Evolutionary conservation across 2,113 vertebrate species (phyloP).

Genomic region (Clarias macrocephalus): DNA sequence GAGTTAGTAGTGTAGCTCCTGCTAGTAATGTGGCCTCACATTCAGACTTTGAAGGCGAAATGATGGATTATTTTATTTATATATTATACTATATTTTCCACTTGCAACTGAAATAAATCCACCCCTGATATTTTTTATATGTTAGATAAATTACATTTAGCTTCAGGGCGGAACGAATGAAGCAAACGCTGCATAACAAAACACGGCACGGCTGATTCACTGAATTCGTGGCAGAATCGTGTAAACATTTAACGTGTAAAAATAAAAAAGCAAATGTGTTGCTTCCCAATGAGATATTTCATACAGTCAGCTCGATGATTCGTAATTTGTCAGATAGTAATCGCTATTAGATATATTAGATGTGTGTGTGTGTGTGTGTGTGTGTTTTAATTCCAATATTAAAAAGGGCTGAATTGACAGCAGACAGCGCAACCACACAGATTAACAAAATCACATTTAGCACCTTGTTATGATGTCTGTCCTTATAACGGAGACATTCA

Average conservation of each 20-base stretch:
- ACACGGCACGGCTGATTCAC: background rate
- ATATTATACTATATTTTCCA: background rate
- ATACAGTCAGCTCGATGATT: background rate
- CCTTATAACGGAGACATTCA: background rate
- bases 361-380: background rate
- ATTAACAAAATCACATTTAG: slow-evolving; percentile 32
- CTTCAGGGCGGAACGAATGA: background rate
- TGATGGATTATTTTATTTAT: too few species aligned
- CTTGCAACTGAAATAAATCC: background rate
- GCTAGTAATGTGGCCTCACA: background rate
- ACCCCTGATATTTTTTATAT: background rate
- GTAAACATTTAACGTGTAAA: background rate
- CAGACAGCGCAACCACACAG: background rate
- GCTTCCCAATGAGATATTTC: background rate
- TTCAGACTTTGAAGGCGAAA: background rate
- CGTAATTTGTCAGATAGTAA: background rate
- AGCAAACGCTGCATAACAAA: background rate
- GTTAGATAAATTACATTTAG: background rate
- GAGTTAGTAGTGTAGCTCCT: background rate
- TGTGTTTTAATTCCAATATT: background rate
- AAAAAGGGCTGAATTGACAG: slow-evolving; percentile 2
- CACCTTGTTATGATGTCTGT: slow-evolving; percentile 14
- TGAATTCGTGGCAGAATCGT: background rate
- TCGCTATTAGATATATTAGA: background rate
- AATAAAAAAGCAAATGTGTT: background rate